Evolutionary conservation across 2,797 vertebrate species (phyloP).

Genomic region (Cichlasoma orientale): DNA sequence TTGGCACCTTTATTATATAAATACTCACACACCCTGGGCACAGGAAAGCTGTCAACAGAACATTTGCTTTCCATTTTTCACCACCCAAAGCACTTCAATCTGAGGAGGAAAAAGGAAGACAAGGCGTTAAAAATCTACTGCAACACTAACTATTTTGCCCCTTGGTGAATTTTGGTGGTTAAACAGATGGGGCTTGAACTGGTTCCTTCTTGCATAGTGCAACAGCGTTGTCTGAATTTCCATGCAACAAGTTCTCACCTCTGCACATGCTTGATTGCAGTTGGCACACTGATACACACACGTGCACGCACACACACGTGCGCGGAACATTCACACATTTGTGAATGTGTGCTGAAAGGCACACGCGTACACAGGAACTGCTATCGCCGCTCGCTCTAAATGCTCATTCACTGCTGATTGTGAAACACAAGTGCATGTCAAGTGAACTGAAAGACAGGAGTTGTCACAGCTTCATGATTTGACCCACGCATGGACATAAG

Average conservation of each 20-base stretch:
- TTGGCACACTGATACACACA: constrained; percentile 37
- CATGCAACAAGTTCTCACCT: constrained; percentile 67
- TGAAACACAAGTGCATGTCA: constrained; percentile 71
- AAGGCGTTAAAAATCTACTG: constrained; percentile 80
- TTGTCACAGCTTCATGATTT: constrained; percentile 74
- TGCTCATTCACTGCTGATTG: constrained; percentile 54
- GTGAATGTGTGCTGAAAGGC: constrained; percentile 1
- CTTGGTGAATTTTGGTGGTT: constrained; percentile 77
- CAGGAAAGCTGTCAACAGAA: constrained; percentile 95
- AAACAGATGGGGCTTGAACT: constrained; percentile 81
- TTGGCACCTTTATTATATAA: constrained; percentile 87
- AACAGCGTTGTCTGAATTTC: constrained; percentile 50
- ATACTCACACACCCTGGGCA: constrained; percentile 93
- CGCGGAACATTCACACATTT: constrained; percentile 12
- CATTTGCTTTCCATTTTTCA: constrained; percentile 99
- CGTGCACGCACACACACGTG: constrained; percentile 5
- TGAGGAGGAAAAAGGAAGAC: constrained; percentile 75
- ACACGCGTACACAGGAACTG: constrained; percentile 10
- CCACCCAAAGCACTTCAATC: constrained; percentile 90
- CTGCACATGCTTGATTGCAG: constrained; percentile 50
- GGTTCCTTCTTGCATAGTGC: constrained; percentile 67
- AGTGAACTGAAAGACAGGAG: constrained; percentile 72
- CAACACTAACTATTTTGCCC: constrained; percentile 83
- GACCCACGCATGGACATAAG: constrained; percentile 75
- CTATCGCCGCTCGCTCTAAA: not conserved